phyloP scores from a whole-genome alignment of 2,888 invertebrate species.

The Morinoia aosen region DNA sequence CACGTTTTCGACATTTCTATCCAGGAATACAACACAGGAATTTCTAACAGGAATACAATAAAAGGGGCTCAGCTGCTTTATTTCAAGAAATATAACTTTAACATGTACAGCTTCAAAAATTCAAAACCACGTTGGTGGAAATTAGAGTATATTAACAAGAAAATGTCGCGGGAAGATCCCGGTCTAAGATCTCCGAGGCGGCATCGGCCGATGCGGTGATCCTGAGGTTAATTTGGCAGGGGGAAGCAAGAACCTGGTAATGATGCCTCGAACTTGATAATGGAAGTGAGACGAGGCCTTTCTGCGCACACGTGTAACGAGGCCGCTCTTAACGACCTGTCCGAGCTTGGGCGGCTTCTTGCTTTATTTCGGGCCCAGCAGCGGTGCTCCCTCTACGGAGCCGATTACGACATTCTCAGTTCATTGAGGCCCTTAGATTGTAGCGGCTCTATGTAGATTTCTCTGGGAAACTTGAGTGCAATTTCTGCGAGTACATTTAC shows the following conservation, averaged over 20 bases:
- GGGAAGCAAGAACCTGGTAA: background rate
- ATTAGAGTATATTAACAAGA: background rate
- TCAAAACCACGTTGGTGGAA: background rate
- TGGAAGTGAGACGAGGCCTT: conserved; percentile 5
- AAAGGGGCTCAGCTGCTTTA: too few species aligned
- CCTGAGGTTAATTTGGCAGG: conserved; percentile 6
- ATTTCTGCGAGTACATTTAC: background rate
- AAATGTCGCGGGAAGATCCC: background rate
- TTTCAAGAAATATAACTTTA: background rate
- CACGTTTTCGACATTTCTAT: too few species aligned
- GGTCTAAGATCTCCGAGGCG: background rate
- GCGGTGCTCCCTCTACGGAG: background rate
- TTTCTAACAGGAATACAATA: too few species aligned
- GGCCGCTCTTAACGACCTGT: conserved; percentile 40
- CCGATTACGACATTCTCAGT: background rate
- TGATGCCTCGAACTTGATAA: conserved; percentile 27
- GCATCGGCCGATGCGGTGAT: background rate
- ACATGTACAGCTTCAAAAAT: background rate
- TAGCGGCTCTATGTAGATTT: background rate
- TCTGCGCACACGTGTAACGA: conserved; percentile 21
- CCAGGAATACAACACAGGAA: too few species aligned
- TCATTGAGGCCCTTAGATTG: background rate
- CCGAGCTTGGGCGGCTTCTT: conserved; percentile 11
- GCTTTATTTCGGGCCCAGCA: background rate
- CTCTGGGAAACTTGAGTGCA: background rate